Base-by-base conservation (phyloP, 2,888 invertebrate species). In the Brachypalpus laphriformis region DNA sequence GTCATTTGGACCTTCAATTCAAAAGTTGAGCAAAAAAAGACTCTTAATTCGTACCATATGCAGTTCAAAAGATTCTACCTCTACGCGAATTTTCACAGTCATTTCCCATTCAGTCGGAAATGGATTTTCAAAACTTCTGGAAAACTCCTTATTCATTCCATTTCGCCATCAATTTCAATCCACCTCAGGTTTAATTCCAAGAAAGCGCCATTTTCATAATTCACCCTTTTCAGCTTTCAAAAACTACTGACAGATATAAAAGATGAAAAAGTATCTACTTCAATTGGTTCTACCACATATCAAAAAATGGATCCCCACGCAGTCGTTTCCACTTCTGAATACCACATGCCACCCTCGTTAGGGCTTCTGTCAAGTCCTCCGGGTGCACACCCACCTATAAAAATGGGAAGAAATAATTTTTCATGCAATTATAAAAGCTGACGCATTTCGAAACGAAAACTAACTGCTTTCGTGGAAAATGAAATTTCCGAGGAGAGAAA, bases 351-450 rank as follows among this genome's bases (percentile, higher is more conserved):
- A 54, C 8, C 28, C 8, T 16, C 54, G n/a, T 31, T 47, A 31
- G 28, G 31, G 31, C 11, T 63, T 34, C 47, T 63, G 63, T 51
- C 68, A 40, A 40, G 5, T 31, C 9, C 65, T 0, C 8, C 18
- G n/a, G n/a, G n/a, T n/a, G n/a, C n/a, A n/a, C n/a, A n/a, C n/a
- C 11, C 47, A 65, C 11, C 40, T 9, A 56, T 40, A 47, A 9
- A 57, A 57, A 57, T 34, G 9, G 5, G 6, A 25, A 16, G 20
- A 20, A 61, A 49, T 77, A 8, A 70, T 61, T 61, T 68, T 54
- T 61, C 61, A 77, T 70, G 42, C 68, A 68, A 77, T 68, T 77
- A 68, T 28, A 49, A 47, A 1, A 57, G 40, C 18, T 49, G 34
- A 47, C 49, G 59, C 59, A 7, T 56, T 57, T 2, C 22, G 18